These are phyloP conservation scores for Drosophila navojoa DNA, from an alignment of 1,140 invertebrate genomes.

Conservation along the genomic window DNA sequence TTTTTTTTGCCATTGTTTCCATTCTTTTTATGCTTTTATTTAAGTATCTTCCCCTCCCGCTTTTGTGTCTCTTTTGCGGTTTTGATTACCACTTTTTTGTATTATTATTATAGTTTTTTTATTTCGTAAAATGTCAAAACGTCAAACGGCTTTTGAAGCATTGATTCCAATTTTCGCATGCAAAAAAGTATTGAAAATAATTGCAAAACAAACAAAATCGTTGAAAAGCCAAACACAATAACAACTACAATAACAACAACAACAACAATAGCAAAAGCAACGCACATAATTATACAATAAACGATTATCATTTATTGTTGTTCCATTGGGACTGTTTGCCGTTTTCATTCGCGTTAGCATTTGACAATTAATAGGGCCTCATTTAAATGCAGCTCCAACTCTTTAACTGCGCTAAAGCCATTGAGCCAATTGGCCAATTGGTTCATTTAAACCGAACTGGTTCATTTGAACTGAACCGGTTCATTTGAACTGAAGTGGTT, in stretches of 20 bases:
- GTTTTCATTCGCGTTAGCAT: slow-evolving; percentile 25
- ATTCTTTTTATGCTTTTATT: neutral
- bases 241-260: no score
- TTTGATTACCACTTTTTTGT: slow-evolving; percentile 15
- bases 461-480: neutral
- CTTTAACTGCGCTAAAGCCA: slow-evolving; percentile 12
- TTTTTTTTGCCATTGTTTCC: slow-evolving; percentile 13
- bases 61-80: slow-evolving; percentile 27
- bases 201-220: neutral
- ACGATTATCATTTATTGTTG: slow-evolving; percentile 47
- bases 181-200: slow-evolving; percentile 13
- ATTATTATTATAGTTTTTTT: neutral
- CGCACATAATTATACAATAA: slow-evolving; percentile 54
- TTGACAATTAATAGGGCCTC: slow-evolving; percentile 30
- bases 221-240: slow-evolving; percentile 17
- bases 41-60: neutral
- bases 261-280: neutral
- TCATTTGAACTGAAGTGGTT: neutral
- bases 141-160: slow-evolving; percentile 44
- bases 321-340: slow-evolving; percentile 4
- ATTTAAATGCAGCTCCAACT: slow-evolving; percentile 29
- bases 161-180: slow-evolving; percentile 37
- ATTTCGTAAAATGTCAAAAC: slow-evolving; percentile 39
- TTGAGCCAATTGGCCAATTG: slow-evolving; percentile 16
- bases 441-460: neutral